Evolutionary conservation across 2,113 vertebrate genomes (phyloP), one percentile per base, ranked within the genome.

Genomic region (Embiotoca jacksoni): DNA sequence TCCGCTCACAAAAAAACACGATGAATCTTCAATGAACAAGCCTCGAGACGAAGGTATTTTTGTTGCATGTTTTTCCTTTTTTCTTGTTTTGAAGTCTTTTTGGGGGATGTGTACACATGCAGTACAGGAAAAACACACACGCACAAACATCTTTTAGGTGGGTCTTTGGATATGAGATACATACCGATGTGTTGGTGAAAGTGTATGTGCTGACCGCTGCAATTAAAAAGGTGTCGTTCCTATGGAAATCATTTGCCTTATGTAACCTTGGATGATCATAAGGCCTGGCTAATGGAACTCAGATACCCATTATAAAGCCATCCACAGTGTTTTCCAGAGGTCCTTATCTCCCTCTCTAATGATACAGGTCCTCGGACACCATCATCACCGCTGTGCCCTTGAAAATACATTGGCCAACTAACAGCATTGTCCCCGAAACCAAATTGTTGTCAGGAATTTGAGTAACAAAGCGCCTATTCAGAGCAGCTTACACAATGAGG

Each of bases 1-100:
- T 97, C 96, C 96, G 94, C 96, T 97, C 96, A 97, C 96, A 96
- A 97, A 97, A 97, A 97, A 97, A 95, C 93, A 93, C n/a, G 94
- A 95, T 94, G 95, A 95, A 93, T 95, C 95, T 92, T 91, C 95
- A 94, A 95, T 94, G 92, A 95, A 95, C 95, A 95, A 94, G 90
- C 95, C 94, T 88, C 93, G 94, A 92, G 95, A 95, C 73, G 95
- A 95, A 95, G 95, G 95, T 95, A 95, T 95, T 95, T 95, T 95
- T 95, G 94, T 94, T 95, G 94, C 95, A 95, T 95, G 95, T 95
- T 95, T 95, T 95, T 93, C 90, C 92, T 92, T 95, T 95, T 95
- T 95, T 95, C 93, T 94, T 95, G 91, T 94, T 94, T 93, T 93
- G 79, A 90, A 93, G 87, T 90, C 82, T 93, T 93, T 95, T 94